Percentiles rank a stretch among this genome's conserved stretches.
Evolutionary conservation across 2,113 vertebrate genomes (phyloP).

Genomic region (Tupaia chinensis): DNA sequence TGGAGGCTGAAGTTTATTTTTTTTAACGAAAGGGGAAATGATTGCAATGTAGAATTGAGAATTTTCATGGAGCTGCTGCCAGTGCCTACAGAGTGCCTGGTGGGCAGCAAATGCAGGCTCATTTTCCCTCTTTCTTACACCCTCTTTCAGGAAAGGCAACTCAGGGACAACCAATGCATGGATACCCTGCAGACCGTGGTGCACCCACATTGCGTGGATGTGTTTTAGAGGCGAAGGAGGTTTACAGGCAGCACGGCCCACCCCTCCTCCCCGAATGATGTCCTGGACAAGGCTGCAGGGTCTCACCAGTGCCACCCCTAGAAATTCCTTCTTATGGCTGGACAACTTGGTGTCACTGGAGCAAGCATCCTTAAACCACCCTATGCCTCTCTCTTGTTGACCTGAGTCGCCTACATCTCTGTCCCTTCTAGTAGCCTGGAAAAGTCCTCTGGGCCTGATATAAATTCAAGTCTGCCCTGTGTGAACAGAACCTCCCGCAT

Average conservation of each 20-base stretch:
- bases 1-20: no score
- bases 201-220: accelerated
- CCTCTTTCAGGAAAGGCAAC: neutral
- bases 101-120: no score
- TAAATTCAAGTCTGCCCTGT: neutral
- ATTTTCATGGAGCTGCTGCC: neutral
- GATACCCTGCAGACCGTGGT: accelerated
- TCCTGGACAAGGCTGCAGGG: no score
- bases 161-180: accelerated
- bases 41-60: neutral
- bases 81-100: neutral
- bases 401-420: neutral
- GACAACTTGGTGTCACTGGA: neutral
- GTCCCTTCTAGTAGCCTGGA: neutral
- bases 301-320: accelerated
- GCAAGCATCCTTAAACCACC: neutral
- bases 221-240: neutral
- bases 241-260: no score
- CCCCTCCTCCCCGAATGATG: neutral
- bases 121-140: neutral
- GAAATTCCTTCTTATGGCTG: neutral
- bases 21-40: neutral
- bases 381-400: neutral
- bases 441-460: neutral
- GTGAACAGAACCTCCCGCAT: neutral